Base-by-base conservation (phyloP, 2,113 vertebrate species). In the Erinaceus europaeus region DNA sequence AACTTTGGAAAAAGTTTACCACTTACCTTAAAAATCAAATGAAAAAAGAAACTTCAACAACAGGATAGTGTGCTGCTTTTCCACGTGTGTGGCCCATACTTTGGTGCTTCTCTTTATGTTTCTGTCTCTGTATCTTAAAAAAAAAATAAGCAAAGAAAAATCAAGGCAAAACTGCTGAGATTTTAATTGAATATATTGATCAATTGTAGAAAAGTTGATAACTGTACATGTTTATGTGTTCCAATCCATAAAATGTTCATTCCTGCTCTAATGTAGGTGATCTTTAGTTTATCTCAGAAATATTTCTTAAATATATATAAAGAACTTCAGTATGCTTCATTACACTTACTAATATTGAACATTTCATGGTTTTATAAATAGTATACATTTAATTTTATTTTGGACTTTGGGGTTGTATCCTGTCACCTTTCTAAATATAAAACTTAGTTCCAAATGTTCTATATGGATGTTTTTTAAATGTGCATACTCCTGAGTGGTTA, bases 351-450 rank as follows among this genome's bases (percentile, higher is more conserved):
- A 61, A 27, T 57, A 44, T 75, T 89, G 75, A 74, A 87, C 64
- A 29, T 61, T 90, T 89, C 86, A 62, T 78, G 44, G n/a, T 75
- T 14, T 85, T 90, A 17, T 78, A 88, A 84, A 69, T 77, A 91
- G 7, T 9, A 61, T 68, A 79, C 18, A 75, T 84, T 32, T 21
- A 86, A 25, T 65, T 55, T 15, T 48, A 67, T 69, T 89, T 90
- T 79, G 23, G 74, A 65, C 74, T 74, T 69, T 84, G 21, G 84
- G n/a, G n/a, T 86, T 88, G 18, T 29, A 42, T 68, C 5, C 21
- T 55, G 20, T 55, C 62, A 62, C 4, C 2, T 79, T 62, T 44
- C 72, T 53, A 32, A 89, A 84, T 73, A 55, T 17, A 38, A 9
- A 17, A 86, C 90, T 90, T 46, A 84, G 73, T 84, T 77, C 11